phyloP scores from a whole-genome alignment of 2,113 vertebrate genomes.

The Phaetusa simplex region DNA sequence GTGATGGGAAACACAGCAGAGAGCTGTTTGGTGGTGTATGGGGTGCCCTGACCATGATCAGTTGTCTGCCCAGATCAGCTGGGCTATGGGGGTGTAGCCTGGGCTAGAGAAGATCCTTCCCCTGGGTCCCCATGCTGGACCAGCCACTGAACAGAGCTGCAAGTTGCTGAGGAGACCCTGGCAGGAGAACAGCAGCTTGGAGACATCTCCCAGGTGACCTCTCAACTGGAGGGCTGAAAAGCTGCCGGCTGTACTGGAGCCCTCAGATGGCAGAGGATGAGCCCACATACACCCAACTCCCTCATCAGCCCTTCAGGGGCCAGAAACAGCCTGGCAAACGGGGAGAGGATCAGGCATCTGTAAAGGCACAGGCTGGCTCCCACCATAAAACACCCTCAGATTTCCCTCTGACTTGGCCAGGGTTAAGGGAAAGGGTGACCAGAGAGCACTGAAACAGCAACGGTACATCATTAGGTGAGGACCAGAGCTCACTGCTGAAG shows the following conservation, averaged over 20 bases:
- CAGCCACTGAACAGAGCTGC: background rate
- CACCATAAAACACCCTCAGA: background rate
- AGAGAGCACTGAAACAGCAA: background rate
- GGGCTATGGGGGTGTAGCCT: fast-evolving
- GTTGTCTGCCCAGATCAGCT: background rate
- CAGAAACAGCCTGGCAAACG: background rate
- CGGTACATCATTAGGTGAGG: background rate
- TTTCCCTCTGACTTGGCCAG: background rate
- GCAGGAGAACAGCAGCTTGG: background rate
- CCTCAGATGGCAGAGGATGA: background rate
- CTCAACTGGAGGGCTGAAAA: background rate
- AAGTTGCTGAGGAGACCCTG: background rate
- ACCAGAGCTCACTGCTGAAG: background rate
- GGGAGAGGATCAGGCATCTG: background rate
- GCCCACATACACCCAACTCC: background rate
- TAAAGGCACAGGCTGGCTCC: background rate
- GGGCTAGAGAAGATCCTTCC: background rate
- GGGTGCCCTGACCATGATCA: background rate
- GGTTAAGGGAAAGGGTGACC: background rate
- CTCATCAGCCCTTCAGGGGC: background rate
- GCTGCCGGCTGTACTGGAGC: background rate
- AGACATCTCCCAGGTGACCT: background rate
- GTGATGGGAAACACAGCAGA: background rate
- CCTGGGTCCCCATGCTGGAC: background rate
- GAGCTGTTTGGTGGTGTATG: background rate